Conservation (phyloP, 2,113 vertebrate genomes). For the Indicator maculatus region DNA sequence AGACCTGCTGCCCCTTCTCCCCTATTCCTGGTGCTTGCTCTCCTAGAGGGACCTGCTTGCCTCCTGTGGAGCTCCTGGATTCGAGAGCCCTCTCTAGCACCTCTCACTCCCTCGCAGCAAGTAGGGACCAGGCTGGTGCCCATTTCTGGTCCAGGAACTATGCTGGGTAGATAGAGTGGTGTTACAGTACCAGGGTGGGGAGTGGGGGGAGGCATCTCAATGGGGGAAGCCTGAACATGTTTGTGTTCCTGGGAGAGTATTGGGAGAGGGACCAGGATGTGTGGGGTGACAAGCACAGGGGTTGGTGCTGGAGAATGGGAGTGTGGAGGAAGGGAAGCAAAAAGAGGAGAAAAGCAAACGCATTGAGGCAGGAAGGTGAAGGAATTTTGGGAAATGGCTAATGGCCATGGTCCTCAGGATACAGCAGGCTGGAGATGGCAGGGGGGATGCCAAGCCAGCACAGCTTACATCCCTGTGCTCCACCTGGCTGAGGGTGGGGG, state of each 20-base stretch:
- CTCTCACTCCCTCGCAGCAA: neutral
- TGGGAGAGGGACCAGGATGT: neutral
- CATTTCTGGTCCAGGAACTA: neutral
- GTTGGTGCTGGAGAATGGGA: neutral
- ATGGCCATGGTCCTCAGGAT: neutral
- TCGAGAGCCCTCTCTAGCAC: neutral
- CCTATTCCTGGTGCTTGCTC: neutral
- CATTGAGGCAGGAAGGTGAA: neutral
- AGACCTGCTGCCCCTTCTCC: neutral
- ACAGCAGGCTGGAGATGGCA: neutral
- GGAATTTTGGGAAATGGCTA: neutral
- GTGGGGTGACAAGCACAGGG: neutral
- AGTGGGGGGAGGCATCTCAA: fast-evolving
- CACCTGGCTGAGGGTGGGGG: fast-evolving
- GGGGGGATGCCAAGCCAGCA: neutral
- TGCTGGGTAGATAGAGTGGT: fast-evolving
- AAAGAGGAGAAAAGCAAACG: neutral
- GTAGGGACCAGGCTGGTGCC: neutral
- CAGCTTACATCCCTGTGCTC: neutral
- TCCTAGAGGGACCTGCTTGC: neutral
- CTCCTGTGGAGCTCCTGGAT: neutral
- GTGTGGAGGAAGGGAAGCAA: neutral
- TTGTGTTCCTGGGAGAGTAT: neutral
- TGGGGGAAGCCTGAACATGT: neutral
- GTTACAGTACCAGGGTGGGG: too few species aligned